A percentile compares a stretch with the other conserved stretches of the same genome.
These are phyloP conservation scores for Daubentonia madagascariensis DNA, from an alignment of 2,113 vertebrate genomes.

Conservation along the genomic window DNA sequence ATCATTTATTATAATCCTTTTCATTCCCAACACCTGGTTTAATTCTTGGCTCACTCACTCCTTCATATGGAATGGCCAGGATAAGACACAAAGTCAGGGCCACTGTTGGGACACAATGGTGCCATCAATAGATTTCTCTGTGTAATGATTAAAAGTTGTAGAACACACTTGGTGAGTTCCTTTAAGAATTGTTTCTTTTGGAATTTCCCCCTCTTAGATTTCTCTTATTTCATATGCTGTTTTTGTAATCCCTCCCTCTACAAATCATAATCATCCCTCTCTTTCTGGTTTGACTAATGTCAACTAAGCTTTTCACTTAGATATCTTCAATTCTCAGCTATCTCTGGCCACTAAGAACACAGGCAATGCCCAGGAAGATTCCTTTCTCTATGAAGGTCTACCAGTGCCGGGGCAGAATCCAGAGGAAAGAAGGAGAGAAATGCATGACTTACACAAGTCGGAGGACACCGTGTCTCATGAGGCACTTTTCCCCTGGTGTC, in stretches of 20 bases:
- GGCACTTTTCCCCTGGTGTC: not conserved
- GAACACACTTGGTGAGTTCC: not conserved
- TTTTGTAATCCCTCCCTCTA: not conserved
- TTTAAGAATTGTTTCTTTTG: not conserved
- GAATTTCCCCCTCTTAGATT: not conserved
- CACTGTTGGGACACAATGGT: not conserved
- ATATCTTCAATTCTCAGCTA: not conserved
- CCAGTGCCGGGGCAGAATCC: not conserved
- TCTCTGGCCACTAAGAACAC: not conserved
- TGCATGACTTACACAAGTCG: not conserved
- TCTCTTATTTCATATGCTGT: not conserved
- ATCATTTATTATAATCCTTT: not conserved
- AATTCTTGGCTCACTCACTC: too few relatives aligned
- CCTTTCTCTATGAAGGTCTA: not conserved
- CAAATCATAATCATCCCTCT: not conserved
- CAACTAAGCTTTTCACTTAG: not conserved
- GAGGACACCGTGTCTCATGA: not conserved
- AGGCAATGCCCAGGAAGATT: not conserved
- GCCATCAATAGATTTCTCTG: not conserved
- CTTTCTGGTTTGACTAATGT: not conserved
- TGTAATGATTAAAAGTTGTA: not conserved
- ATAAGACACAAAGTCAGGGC: not conserved
- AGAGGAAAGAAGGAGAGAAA: not conserved
- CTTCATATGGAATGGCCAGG: not conserved
- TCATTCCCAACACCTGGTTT: not conserved